phyloP scores from a whole-genome alignment of 2,113 vertebrate genomes.

The Hemichromis elongatus region DNA sequence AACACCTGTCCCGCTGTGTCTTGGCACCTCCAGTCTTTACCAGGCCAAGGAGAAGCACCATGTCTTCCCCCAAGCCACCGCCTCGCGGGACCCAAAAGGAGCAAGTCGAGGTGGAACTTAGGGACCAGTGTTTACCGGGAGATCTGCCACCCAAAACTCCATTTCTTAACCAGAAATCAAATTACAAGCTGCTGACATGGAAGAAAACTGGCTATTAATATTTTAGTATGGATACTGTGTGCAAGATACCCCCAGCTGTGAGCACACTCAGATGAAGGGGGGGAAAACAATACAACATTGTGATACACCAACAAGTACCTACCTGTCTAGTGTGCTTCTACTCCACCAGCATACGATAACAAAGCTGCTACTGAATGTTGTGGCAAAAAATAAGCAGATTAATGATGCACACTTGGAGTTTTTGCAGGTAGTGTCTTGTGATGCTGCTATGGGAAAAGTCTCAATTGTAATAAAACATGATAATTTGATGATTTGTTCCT shows the following conservation, averaged over 20 bases:
- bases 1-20: slow-evolving; percentile 69
- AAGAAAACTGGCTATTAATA: slow-evolving; percentile 59
- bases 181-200: slow-evolving; percentile 62
- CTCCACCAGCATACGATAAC: background rate
- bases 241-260: slow-evolving; percentile 27
- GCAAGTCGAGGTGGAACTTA: slow-evolving; percentile 20
- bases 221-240: slow-evolving; percentile 52
- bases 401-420: background rate
- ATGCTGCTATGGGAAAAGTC: background rate
- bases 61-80: slow-evolving; percentile 25
- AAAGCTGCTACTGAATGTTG: background rate
- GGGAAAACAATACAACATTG: background rate
- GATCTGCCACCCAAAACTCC: slow-evolving; percentile 50
- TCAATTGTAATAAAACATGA: background rate
- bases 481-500: background rate
- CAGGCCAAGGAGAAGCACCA: slow-evolving; percentile 73
- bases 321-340: slow-evolving; percentile 2
- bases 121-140: slow-evolving; percentile 27
- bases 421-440: background rate
- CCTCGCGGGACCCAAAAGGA: slow-evolving; percentile 36
- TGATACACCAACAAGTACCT: slow-evolving; percentile 61
- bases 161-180: slow-evolving; percentile 61
- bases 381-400: background rate
- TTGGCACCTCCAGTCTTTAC: slow-evolving; percentile 71
- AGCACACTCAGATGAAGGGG: background rate